Base-by-base conservation (phyloP, 2,888 invertebrate genomes). In the Rhopalosiphum nymphaeae region DNA sequence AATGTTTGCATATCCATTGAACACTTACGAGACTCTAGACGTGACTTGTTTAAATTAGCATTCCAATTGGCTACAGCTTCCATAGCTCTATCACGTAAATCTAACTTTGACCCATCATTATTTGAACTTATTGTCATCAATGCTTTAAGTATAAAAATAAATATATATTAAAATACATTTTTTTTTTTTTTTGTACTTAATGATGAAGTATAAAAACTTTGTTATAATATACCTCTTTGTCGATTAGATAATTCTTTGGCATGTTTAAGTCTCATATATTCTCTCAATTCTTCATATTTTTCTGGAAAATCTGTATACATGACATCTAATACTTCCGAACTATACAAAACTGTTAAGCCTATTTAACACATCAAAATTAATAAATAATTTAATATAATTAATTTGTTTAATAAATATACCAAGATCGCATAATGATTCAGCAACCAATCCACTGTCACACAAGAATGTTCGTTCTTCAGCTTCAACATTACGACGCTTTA, bases 231-330 rank as follows among this genome's bases (percentile, higher is more conserved):
- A 95, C 97, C 97, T 95, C 97, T 97, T 95, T 97, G 97, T 95
- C 97, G 97, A 95, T 97, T 97, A 93, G 97, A 97, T 95, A 97
- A 96, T 96, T 97, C 97, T 95, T 97, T 97, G 53, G 97, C 96
- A 95, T 97, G 98, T 95, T 97, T 97, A 96, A 97, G 97, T 25
- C 97, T 96, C 96, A 97, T 97, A 95, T 97, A 97, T 95, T 97
- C 97, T 94, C 98, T 97, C 96, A 98, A 98, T 95, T 99, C 99
- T 96, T 98, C 98, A 96, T 99, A 99, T 95, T 99, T 99, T 95
- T 98, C 98, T 88, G 98, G 98, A 96, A 99, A 99, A 96, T 99
- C 99, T 61, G 98, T 97, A 95, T 98, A 97, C 99, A 99, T 99
- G 94, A 99, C 97, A 95, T 99, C 99, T 95, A 99, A 96, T 91